phyloP scores from a whole-genome alignment of 2,797 vertebrate species.

The Heterohyrax brucei region DNA sequence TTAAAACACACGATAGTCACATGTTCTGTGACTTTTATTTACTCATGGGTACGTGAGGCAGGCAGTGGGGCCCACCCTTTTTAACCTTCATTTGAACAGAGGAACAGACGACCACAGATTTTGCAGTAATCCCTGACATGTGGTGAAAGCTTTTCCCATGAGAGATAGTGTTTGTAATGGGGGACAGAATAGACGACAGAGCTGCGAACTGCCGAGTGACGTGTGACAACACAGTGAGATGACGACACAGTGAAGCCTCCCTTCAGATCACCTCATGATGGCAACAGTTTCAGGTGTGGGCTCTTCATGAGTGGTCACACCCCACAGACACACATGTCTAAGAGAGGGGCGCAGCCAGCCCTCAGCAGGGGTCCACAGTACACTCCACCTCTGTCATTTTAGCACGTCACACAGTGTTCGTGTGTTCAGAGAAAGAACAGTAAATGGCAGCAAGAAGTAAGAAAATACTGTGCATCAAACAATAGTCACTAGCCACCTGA shows the following conservation, averaged over 20 bases:
- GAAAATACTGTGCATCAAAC: constrained; percentile 32
- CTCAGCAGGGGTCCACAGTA: neutral
- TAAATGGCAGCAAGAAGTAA: constrained; percentile 34
- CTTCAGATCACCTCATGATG: neutral
- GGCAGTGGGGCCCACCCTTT: neutral
- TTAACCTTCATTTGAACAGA: neutral
- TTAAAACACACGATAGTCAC: neutral
- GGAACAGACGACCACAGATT: neutral
- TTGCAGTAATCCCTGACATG: neutral
- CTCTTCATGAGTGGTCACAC: neutral
- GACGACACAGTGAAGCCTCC: neutral
- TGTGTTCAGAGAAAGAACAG: constrained; percentile 7
- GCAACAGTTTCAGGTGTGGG: neutral
- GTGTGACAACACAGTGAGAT: neutral
- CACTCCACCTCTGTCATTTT: neutral
- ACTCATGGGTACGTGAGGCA: neutral
- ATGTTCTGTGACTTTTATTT: neutral
- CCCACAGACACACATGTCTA: neutral
- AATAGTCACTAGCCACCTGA: neutral
- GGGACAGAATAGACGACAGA: neutral
- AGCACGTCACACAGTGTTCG: neutral
- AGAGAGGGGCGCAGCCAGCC: neutral
- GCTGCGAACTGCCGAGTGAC: neutral
- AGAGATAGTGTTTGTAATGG: neutral
- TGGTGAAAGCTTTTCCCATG: neutral